phyloP scores from a whole-genome alignment of 2,888 invertebrate species.

The Tiliacea aurago region DNA sequence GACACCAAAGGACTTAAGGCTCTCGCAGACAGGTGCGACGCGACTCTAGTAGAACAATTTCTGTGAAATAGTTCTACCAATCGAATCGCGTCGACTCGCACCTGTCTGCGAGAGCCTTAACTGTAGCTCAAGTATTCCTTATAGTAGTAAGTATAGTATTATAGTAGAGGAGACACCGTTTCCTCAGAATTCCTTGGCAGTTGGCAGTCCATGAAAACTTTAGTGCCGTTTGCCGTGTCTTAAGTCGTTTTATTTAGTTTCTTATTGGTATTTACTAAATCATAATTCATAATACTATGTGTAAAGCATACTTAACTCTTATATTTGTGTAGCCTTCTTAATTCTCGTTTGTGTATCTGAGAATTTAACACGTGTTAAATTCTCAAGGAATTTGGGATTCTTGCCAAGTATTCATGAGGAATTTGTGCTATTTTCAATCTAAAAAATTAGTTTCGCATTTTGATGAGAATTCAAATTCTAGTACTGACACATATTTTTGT shows the following conservation, averaged over 20 bases:
- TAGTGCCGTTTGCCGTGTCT: neutral
- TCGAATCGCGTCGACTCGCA: no score
- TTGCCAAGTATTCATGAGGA: conserved; percentile 74
- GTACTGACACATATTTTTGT: conserved; percentile 17
- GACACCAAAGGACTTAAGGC: neutral
- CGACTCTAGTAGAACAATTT: no score
- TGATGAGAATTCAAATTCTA: conserved; percentile 40
- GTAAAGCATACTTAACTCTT: conserved; percentile 5
- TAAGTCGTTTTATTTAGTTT: neutral
- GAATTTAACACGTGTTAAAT: conserved; percentile 58
- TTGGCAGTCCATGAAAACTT: neutral
- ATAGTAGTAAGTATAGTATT: no score
- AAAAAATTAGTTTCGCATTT: conserved; percentile 55
- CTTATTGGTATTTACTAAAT: neutral
- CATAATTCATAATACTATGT: neutral
- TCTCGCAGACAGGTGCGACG: no score
- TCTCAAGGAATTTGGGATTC: conserved; percentile 70
- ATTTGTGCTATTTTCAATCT: conserved; percentile 72
- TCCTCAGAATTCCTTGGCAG: neutral
- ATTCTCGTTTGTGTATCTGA: conserved; percentile 47
- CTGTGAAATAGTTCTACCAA: no score
- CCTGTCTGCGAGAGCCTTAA: no score
- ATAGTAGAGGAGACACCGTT: no score
- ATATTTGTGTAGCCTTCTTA: conserved; percentile 39
- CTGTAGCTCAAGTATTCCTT: neutral